phyloP scores from a whole-genome alignment of 2,797 vertebrate species.

The Lepilemur septentrionalis region DNA sequence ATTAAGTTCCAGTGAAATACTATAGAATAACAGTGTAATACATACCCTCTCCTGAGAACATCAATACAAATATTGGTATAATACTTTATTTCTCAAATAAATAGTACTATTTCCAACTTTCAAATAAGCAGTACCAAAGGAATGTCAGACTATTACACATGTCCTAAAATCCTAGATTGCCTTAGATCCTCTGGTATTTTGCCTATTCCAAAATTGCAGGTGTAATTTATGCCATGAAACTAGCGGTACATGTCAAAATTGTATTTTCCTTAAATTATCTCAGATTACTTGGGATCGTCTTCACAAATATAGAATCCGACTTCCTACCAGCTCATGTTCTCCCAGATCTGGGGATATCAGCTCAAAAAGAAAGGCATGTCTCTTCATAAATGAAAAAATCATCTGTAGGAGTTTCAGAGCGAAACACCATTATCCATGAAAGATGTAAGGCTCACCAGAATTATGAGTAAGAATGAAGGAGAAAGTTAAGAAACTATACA shows the following conservation, averaged over 20 bases:
- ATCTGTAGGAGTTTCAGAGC: not conserved
- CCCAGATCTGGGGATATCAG: not conserved
- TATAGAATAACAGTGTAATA: not conserved
- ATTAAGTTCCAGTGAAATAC: not conserved
- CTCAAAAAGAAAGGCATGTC: not conserved
- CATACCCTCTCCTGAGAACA: not conserved
- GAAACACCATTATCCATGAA: not conserved
- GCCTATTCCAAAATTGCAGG: not conserved
- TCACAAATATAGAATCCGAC: not conserved
- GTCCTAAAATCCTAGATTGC: not conserved
- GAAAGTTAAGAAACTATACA: conserved; percentile 70
- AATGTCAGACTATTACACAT: not conserved
- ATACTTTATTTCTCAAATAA: conserved; percentile 21
- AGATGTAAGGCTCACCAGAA: conserved; percentile 45
- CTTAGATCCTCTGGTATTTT: not conserved
- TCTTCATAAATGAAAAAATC: conserved; percentile 29
- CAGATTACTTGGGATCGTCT: not conserved
- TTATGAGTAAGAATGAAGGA: conserved; percentile 15
- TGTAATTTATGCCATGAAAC: not conserved
- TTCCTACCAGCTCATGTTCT: not conserved
- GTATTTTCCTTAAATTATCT: not conserved
- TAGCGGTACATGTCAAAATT: not conserved
- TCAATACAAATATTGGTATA: not conserved
- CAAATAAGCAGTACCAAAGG: not conserved
- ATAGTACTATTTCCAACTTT: not conserved